Evolutionary conservation across 35 echinoderm and acorn worm genomes (phyloP), one percentile per base, ranked within the genome.

Genomic region (Ophiothrix spiculata): DNA sequence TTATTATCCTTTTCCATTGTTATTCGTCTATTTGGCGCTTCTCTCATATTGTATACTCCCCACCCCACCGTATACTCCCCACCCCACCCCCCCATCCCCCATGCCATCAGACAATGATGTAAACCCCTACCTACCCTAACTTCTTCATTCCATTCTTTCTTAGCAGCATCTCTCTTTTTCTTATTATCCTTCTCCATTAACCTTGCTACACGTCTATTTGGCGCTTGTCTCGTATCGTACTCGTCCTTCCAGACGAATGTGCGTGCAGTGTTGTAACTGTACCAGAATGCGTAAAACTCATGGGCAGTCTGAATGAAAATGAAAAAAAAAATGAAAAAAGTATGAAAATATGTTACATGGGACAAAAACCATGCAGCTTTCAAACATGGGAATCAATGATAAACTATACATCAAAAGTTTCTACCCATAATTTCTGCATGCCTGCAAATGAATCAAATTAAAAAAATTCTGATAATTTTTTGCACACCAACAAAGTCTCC

Each of bases 1-100:
- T 94, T 99, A 46, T 99, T 99, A 1, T 99, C 96, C 80, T 99
- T 94, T 74, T 94, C 96, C 92, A 99, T 99, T n/a, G 92, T 79
- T 11, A 93, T 75, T 54, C 90, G 75, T 75, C 96, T 75, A 79
- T 99, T 99, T 4, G 81, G 85, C 16, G 95, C 96, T 25, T 92
- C 92, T 34, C 96, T 75, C 0, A 89, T 94, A 75, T 99, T 90
- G 80, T 94, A 99, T 35, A 91, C 77, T 69, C 94, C 96, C 38
- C 78, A 82, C 96, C 96, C 94, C 6, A 99, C 92, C n/a, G n/a
- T n/a, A n/a, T n/a, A n/a, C 96, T 94, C n/a, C n/a, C n/a, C n/a
- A n/a, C n/a, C n/a, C n/a, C n/a, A n/a, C n/a, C n/a, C n/a, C n/a
- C n/a, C n/a, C n/a, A n/a, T n/a, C n/a, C n/a, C n/a, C n/a, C n/a